phyloP scores from a whole-genome alignment of 2,797 vertebrate species.

The Macrochelys suwanniensis region DNA sequence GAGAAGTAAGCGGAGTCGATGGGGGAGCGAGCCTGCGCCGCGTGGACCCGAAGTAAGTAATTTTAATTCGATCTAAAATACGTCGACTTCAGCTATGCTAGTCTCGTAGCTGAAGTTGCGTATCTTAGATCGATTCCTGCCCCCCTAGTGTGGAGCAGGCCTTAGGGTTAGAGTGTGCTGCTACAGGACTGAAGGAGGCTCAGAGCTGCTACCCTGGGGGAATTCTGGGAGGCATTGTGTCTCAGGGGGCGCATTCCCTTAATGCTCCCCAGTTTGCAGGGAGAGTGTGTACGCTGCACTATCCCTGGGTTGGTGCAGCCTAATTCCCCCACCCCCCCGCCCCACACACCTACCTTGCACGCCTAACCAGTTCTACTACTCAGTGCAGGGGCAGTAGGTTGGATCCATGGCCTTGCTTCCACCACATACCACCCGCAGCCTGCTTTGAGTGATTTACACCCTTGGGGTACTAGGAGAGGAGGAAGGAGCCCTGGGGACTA shows the following conservation, averaged over 20 bases:
- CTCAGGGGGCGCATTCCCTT: background rate
- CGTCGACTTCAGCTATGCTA: too few species aligned
- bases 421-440: background rate
- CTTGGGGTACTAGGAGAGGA: background rate
- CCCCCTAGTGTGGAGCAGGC: too few species aligned
- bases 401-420: background rate
- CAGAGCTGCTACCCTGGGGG: background rate
- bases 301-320: background rate
- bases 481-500: background rate
- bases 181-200: fast-evolving
- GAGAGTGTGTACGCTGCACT: background rate
- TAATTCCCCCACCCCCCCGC: background rate
- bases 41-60: too few species aligned
- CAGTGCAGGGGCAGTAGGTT: background rate
- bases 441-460: background rate
- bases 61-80: too few species aligned
- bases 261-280: background rate
- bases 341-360: background rate
- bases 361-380: background rate
- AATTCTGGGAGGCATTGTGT: background rate
- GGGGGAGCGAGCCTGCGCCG: too few species aligned
- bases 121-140: too few species aligned
- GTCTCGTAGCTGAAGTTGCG: too few species aligned
- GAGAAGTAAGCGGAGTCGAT: too few species aligned
- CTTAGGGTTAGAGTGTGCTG: fast-evolving